Evolutionary conservation across 2,888 invertebrate genomes (phyloP), one percentile per base, ranked within the genome.

Genomic region (Stegophylla sp.): DNA sequence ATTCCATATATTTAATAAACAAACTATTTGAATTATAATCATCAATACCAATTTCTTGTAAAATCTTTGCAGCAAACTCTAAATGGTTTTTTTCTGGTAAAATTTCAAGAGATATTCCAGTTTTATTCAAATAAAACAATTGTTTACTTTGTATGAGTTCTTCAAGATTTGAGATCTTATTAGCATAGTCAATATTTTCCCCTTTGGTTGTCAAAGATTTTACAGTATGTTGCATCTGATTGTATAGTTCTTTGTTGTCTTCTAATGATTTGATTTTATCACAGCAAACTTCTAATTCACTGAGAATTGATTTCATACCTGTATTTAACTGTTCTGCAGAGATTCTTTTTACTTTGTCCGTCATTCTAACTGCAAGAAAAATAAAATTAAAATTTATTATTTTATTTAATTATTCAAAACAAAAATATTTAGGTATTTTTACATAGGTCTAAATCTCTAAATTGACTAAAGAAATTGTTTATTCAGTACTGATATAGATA

Each of bases 1-100:
- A 63, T n/a, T 34, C 48, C 51, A 79, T 43, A 63, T 79, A 79
- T n/a, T 79, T 63, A 4, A 28, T 34, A 71, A 79, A 71, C 26
- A 63, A 7, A 2, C 45, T 71, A 61, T 15, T 51, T 23, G 79
- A 41, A 61, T 63, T 28, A 13, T 79, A 79, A 48, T 75, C 66
- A 51, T 71, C 28, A 51, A 79, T 51, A 41, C 79, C 79, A 17
- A 41, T 63, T 71, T 79, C 69, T 34, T 26, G 59, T 61, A 79
- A 61, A 41, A 79, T 61, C 0, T 71, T 79, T 34, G 61, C 34
- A 0, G 79, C 48, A n/a, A n/a, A 20, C 48, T 71, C 61, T 79
- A 79, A 61, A 0, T 17, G 45, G 0, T 1, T 0, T 41, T 71
- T 63, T 48, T 61, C 43, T 26, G 59, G n/a, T 71, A 79, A 61